phyloP scores from a whole-genome alignment of 1,140 invertebrate species.

The Parapsyche elsis region DNA sequence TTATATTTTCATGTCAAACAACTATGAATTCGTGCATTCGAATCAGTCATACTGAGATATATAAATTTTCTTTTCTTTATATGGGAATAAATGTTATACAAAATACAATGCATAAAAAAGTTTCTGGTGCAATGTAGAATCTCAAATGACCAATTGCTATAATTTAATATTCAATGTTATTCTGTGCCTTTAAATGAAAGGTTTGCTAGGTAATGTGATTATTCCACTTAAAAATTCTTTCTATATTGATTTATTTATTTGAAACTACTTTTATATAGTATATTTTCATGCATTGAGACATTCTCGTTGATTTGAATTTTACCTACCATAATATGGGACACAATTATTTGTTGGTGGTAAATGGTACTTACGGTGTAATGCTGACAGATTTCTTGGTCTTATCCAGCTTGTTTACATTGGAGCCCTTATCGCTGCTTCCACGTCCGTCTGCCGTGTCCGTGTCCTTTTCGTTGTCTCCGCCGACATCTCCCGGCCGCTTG shows the following conservation, averaged over 20 bases:
- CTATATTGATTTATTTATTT: background rate
- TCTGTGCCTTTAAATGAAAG: background rate
- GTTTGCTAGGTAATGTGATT: background rate
- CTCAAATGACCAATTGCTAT: too few species aligned
- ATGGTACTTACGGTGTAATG: constrained; percentile 69
- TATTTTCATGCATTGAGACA: background rate
- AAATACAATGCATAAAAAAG: too few species aligned
- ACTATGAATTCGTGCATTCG: too few species aligned
- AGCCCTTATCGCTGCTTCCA: constrained; percentile 62
- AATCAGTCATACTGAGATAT: too few species aligned
- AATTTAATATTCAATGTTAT: too few species aligned
- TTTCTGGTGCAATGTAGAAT: too few species aligned
- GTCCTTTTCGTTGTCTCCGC: constrained; percentile 33
- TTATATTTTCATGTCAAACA: too few species aligned
- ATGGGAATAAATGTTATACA: too few species aligned
- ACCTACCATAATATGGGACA: background rate
- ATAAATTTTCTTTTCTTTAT: too few species aligned
- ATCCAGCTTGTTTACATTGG: constrained; percentile 59
- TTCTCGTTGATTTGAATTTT: background rate
- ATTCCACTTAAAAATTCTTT: background rate
- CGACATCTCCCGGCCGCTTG: constrained; percentile 48
- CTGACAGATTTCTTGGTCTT: constrained; percentile 63
- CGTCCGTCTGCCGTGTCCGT: constrained; percentile 66
- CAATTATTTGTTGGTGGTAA: background rate
- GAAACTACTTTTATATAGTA: background rate